Evolutionary conservation across 2,888 invertebrate genomes (phyloP), one percentile per base, ranked within the genome.

Genomic region (Mythimna ferrago): DNA sequence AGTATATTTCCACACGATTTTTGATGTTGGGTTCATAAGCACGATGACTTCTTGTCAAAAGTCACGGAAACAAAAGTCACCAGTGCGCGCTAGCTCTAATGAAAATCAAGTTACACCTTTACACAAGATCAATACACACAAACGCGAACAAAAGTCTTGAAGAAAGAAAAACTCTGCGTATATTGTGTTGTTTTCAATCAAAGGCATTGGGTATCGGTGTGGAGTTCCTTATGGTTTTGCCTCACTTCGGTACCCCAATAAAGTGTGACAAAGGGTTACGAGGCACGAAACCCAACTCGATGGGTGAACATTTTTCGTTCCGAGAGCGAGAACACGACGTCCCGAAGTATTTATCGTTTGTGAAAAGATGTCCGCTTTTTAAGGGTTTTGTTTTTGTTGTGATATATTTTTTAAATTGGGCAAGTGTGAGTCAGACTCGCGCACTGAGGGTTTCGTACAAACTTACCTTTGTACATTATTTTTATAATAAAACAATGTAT

Each of bases 211-310:
- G 44, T 80, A 78, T 80, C 82, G 78, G 81, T 74, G 82, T 85
- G 68, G 83, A 85, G 84, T 89, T 86, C 75, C 87, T 83, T 85
- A 83, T 74, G 87, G 90, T 87, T 77, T 90, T 88, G 86, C 83
- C 82, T 91, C 87, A 87, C 89, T 85, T 80, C 71, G 60, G 86
- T 74, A 84, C 89, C 91, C 90, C 91, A 91, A 92, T 92, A 92
- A 92, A 92, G 89, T 87, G 84, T 75, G 90, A 89, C 91, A 92
- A 92, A 92, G 91, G 92, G 92, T 91, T 92, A 86, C 85, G 87
- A 82, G 81, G 70, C 81, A 79, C 86, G 88, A 82, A 87, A 90
- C 89, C 83, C 85, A 87, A 90, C 86, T 77, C 79, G 85, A 84
- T 83, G 76, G 84, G 68, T 75, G 74, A 78, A 85, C 75, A 85